Conservation (phyloP, 2,113 vertebrate species). For the Chrysemys picta region DNA sequence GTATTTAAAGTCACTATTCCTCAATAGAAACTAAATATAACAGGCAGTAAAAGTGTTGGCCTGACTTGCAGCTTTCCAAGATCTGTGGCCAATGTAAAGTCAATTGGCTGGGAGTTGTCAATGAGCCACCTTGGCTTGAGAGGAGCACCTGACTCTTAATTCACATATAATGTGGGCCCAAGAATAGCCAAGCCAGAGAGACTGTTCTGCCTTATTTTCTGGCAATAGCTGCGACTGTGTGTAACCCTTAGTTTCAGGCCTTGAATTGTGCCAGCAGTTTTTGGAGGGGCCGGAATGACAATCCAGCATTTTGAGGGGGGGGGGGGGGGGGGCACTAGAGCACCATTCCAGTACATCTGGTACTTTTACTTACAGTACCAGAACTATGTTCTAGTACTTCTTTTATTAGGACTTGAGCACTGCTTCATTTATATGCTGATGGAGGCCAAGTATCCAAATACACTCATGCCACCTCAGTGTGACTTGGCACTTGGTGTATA, state of each 20-base stretch:
- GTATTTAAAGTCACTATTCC: conserved; percentile 28
- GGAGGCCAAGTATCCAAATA: conserved; percentile 51
- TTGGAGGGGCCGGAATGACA: neutral
- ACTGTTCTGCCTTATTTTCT: conserved; percentile 38
- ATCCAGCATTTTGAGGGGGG: neutral
- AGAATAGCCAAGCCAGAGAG: conserved; percentile 49
- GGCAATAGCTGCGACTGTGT: neutral
- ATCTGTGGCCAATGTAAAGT: neutral
- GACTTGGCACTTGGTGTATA: conserved; percentile 2
- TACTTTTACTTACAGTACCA: neutral
- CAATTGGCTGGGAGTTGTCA: neutral
- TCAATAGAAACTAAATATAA: neutral
- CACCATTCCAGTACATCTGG: neutral
- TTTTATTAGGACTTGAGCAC: neutral
- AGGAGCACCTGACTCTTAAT: conserved; percentile 22
- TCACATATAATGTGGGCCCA: conserved; percentile 42
- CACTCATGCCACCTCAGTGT: conserved; percentile 25
- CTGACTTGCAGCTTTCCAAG: neutral
- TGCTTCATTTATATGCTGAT: conserved; percentile 69
- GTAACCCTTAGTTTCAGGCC: neutral
- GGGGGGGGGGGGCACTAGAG: neutral
- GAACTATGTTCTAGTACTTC: neutral
- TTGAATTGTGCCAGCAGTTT: neutral
- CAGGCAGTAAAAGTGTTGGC: neutral
- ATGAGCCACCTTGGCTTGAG: conserved; percentile 17